Base-by-base conservation (phyloP, 2,113 vertebrate species). In the Tetrao urogallus region DNA sequence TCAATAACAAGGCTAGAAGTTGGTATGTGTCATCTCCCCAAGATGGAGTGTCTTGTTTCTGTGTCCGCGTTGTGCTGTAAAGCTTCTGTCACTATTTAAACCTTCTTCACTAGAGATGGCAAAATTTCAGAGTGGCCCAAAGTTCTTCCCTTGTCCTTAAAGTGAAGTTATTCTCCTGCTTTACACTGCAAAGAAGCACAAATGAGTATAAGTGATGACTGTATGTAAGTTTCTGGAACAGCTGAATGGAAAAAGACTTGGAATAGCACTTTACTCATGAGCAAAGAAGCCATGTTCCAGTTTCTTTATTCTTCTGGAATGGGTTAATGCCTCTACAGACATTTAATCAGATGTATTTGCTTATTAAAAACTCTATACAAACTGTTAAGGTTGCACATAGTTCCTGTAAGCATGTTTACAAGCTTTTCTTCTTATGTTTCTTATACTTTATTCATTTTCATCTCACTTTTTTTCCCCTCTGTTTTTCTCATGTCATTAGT, bases 31-130 rank as follows among this genome's bases (percentile, higher is more conserved):
- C 90, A 94, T 93, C 69, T 96, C 93, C 89, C 89, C 76, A 96
- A 95, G 95, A 96, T 95, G 88, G 91, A 96, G 94, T 97, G 91
- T 89, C 95, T 93, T 90, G 73, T 94, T 94, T 94, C 91, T 91
- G 90, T 90, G 82, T 11, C 66, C 94, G 79, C 81, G 91, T 84
- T 72, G 91, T 92, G 80, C 80, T 95, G 93, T 94, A 96, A 97
- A 97, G 88, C 92, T 97, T 96, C 93, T 97, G 90, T 94, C 95
- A 95, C 95, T 97, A 95, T 95, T 94, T 88, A 89, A 96, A 96
- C 47, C 73, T 92, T 94, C 88, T 92, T 63, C 94, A 81, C 57
- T 61, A 69, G 79, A 90, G 72, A 91, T 25, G n/a, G 89, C n/a
- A 91, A 93, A 92, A 94, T 84, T 90, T 90, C 89, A 94, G 79